Conservation (phyloP, 2,113 vertebrate genomes). For the Triplophysa dalaica region DNA sequence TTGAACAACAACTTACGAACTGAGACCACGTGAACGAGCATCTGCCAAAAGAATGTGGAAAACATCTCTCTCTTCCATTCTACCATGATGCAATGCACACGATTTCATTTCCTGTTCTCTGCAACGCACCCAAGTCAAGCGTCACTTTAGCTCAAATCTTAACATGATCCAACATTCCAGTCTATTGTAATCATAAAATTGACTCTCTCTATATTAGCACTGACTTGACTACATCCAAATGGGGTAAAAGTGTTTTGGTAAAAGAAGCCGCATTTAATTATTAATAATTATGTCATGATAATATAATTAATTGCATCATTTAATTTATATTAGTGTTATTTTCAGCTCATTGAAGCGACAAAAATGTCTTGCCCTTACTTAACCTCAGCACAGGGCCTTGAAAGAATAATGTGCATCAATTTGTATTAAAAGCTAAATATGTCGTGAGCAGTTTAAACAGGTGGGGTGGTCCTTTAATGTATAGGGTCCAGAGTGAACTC, state of each 20-base stretch:
- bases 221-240: not conserved
- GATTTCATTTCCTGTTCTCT: slow-evolving; percentile 48
- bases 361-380: too few species aligned
- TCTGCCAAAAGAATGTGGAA: slow-evolving; percentile 68
- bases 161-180: slow-evolving; percentile 17
- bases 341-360: too few species aligned
- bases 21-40: slow-evolving; percentile 54
- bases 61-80: slow-evolving; percentile 65
- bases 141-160: slow-evolving; percentile 26
- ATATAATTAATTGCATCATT: too few species aligned
- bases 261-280: not conserved
- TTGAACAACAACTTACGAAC: slow-evolving; percentile 41
- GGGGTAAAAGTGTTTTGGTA: not conserved
- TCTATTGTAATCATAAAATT: not conserved
- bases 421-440: not conserved
- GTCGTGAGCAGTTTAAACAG: not conserved
- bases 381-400: not conserved
- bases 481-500: not conserved
- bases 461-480: not conserved
- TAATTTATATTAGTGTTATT: too few species aligned
- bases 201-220: slow-evolving; percentile 9
- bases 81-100: slow-evolving; percentile 58
- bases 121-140: slow-evolving; percentile 29
- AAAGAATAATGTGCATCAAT: not conserved
- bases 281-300: too few species aligned